Evolutionary conservation across 2,888 invertebrate species (phyloP), one percentile per base, ranked within the genome.

Genomic region (Gnatocerus cornutus): DNA sequence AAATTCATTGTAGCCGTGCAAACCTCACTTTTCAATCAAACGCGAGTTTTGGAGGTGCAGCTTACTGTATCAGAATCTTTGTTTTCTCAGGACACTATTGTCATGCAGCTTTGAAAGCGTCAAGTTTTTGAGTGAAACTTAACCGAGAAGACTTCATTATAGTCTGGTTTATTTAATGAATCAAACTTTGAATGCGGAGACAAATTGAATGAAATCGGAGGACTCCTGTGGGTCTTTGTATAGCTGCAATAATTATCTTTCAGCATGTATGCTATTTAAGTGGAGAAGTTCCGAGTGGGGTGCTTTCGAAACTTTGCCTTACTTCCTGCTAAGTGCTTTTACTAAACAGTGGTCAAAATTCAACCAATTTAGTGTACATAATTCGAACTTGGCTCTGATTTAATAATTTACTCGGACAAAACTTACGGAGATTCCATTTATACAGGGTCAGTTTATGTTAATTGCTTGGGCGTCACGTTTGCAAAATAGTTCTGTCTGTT

Each of bases 281-380:
- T 59, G 33, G 45, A 59, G 50, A 61, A 50, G 46, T 61, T 61
- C 39, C 21, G 21, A 61, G 27, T 16, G 37, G 50, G 46, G 50
- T 50, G 61, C 50, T 61, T 61, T 50, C 4, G 50, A 61, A 61
- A 61, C 61, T 61, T 61, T 61, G 59, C 10, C 46, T 45, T 59
- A 30, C 33, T 59, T 59, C 45, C 46, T 46, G 14, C 27, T 61
- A 61, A 61, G 61, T 61, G 61, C 61, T 61, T 61, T 61, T 50
- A 50, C 61, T 39, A 50, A 61, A 61, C 50, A 61, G 61, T 50
- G 61, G 50, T 61, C 61, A 61, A 50, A 63, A 63, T 61, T 53
- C 30, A 50, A 53, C 53, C 52, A 63, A 63, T 63, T 62, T 63
- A 14, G 14, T 14, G 53, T 41, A 41, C 37, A 67, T 50, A 67